These are phyloP conservation scores for Corvus moneduloides DNA, from an alignment of 2,113 vertebrate genomes.

Conservation along the genomic window DNA sequence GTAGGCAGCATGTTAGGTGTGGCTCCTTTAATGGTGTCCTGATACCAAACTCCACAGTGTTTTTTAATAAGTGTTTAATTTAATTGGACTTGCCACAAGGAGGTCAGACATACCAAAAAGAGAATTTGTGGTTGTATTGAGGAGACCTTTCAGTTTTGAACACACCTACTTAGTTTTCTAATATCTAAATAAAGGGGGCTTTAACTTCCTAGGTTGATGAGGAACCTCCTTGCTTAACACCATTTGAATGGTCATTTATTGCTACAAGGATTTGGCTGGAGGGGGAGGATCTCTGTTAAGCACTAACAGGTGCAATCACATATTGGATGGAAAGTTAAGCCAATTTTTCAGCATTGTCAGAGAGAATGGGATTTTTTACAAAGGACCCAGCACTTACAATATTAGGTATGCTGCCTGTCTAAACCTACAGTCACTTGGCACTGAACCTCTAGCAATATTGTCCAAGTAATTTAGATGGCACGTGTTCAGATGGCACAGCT, in stretches of 20 bases:
- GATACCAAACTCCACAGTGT: background rate
- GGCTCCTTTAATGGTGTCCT: background rate
- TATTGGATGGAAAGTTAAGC: background rate
- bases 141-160: background rate
- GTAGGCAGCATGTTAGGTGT: background rate
- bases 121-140: background rate
- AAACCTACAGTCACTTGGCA: slow-evolving; percentile 55
- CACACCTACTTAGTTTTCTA: background rate
- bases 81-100: background rate
- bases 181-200: background rate
- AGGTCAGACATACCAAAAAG: background rate
- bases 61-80: background rate
- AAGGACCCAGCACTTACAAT: slow-evolving; percentile 11
- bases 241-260: slow-evolving; percentile 8
- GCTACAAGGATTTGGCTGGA: background rate
- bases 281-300: background rate
- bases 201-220: background rate
- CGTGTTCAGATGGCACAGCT: slow-evolving; percentile 64
- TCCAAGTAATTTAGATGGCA: slow-evolving; percentile 66
- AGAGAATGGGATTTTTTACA: background rate
- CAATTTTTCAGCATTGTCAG: slow-evolving; percentile 36
- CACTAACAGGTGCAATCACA: slow-evolving; percentile 36
- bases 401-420: slow-evolving; percentile 67
- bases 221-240: background rate
- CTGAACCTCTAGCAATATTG: background rate